Evolutionary conservation across 2,888 invertebrate species (phyloP), one percentile per base, ranked within the genome.

Genomic region (Dicranocentrus wangi): DNA sequence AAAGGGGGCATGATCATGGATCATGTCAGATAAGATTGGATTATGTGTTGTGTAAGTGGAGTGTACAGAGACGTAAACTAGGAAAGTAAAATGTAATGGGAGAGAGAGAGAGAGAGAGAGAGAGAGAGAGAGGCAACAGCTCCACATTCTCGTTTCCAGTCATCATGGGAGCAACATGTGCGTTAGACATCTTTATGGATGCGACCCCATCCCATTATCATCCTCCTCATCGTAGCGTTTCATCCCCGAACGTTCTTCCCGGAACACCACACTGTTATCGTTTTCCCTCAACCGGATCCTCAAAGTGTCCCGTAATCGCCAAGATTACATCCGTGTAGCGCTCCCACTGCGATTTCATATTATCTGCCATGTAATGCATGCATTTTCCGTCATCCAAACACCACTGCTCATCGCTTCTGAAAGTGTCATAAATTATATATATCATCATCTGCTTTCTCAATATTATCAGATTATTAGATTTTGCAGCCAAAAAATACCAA

Each of bases 111-210:
- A 10, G 17, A 43, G 3, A 51, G 65, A 23, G 65, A 73, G 42
- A 32, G 10, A 32, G 10, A 32, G 32, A 32, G 32, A 51, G 51
- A 3, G 47, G 72, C 72, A 61, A 47, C 72, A 71, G 72, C 43
- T 72, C 60, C 21, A 47, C 58, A 72, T 72, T 72, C 43, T 23
- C 53, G 65, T 73, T 73, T 73, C 39, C 23, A 65, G 65, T 61
- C 43, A 55, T 69, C 53, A 58, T 76, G 80, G 53, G 81, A 82
- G 84, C 82, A 85, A 83, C 86, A 85, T 84, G 85, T 86, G 86
- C 83, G 84, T 69, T 60, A 84, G 86, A 85, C 86, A 86, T 86
- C 85, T 86, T 86, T 86, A 86, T 86, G 84, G 86, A 86, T 85
- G 85, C 84, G 82, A 83, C 84, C 84, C 84, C 83, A 82, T 79